A percentile compares a stretch with the other conserved stretches of the same genome.
These are phyloP conservation scores for Scolopax bukidnonensis DNA, from an alignment of 2,797 vertebrate genomes.

Conservation along the genomic window DNA sequence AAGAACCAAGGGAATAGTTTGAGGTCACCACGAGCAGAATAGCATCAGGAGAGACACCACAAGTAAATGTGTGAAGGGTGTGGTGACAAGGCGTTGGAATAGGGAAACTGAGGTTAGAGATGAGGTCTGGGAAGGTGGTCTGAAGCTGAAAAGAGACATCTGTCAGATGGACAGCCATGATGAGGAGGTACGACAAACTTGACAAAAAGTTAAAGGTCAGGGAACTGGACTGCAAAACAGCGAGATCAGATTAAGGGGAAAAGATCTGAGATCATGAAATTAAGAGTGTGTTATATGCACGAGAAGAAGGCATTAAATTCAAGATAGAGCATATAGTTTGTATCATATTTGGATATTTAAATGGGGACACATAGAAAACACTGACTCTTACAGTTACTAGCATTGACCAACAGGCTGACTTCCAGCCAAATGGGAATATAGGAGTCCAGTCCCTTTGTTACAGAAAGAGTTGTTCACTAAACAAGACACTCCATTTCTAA, in stretches of 20 bases:
- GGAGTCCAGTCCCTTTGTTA: neutral
- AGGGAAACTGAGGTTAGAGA: neutral
- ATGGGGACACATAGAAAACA: neutral
- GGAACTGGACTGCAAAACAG: neutral
- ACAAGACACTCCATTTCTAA: neutral
- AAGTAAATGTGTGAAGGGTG: neutral
- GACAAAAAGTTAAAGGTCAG: neutral
- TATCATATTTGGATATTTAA: neutral
- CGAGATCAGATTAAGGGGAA: neutral
- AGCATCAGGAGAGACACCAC: rapidly evolving
- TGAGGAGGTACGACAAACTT: neutral
- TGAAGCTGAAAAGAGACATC: neutral
- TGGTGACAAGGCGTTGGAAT: neutral
- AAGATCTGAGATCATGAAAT: neutral
- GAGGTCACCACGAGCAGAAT: rapidly evolving
- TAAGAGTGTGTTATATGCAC: neutral
- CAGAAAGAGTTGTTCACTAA: neutral
- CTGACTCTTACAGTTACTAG: neutral
- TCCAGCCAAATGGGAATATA: neutral
- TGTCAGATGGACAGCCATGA: neutral
- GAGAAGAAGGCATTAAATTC: neutral
- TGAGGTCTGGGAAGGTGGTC: neutral
- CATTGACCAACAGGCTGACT: neutral
- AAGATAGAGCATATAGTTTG: neutral
- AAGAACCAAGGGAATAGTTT: neutral